A percentile compares a stretch with the other conserved stretches of the same genome.
Evolutionary conservation across 2,113 vertebrate genomes (phyloP).

Genomic region (Rhineura floridana): DNA sequence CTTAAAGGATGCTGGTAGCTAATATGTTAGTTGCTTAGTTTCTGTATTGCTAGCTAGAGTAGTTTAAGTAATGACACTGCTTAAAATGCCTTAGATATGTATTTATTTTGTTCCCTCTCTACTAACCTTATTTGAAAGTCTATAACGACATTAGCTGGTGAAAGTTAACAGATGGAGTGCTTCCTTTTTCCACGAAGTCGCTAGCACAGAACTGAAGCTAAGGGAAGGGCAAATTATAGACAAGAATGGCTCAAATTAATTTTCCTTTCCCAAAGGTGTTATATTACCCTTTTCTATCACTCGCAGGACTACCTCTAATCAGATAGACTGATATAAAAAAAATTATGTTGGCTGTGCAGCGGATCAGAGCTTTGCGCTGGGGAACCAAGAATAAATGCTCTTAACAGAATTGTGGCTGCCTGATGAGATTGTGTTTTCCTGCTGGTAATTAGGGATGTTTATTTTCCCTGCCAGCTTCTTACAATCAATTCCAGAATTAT

Average conservation of each 20-base stretch:
- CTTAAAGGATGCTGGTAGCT: constrained; percentile 41
- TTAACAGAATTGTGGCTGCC: constrained; percentile 40
- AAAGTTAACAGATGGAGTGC: constrained; percentile 53
- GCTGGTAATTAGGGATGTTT: constrained; percentile 57
- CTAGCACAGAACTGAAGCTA: constrained; percentile 34
- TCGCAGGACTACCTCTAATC: constrained; percentile 46
- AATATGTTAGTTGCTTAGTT: constrained; percentile 44
- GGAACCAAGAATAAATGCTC: constrained; percentile 51
- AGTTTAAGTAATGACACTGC: constrained; percentile 53
- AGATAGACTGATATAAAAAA: constrained; percentile 61
- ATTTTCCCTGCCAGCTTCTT: constrained; percentile 52
- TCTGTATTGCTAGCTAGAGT: constrained; percentile 37
- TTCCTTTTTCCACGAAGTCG: constrained; percentile 50
- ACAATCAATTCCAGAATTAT: constrained; percentile 51
- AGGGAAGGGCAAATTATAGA: constrained; percentile 52
- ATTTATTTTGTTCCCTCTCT: constrained; percentile 43
- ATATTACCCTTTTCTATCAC: constrained; percentile 59
- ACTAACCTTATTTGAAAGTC: constrained; percentile 56
- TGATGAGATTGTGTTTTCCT: constrained; percentile 45
- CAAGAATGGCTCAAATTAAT: constrained; percentile 66
- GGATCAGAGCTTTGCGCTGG: constrained; percentile 40
- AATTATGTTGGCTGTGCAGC: constrained; percentile 53
- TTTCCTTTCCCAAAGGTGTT: constrained; percentile 59
- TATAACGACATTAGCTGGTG: constrained; percentile 50
- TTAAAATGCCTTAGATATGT: constrained; percentile 47